phyloP scores from a whole-genome alignment of 2,113 vertebrate genomes.

The Dinomys branickii region DNA sequence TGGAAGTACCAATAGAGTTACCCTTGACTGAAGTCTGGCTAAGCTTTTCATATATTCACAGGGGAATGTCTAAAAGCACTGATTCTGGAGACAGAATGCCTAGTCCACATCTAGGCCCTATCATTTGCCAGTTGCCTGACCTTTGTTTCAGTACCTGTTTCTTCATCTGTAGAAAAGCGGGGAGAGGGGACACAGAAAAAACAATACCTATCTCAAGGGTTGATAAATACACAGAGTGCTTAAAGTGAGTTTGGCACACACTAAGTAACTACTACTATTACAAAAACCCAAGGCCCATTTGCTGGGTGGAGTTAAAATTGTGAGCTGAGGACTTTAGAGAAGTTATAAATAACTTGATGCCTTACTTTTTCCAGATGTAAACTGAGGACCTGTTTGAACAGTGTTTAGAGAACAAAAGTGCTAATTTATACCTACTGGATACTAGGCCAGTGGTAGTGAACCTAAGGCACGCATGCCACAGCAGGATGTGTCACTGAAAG shows the following conservation, averaged over 20 bases:
- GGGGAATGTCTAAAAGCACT: neutral
- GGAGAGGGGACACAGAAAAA: neutral
- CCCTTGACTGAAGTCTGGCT: neutral
- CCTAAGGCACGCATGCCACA: neutral
- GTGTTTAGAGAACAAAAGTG: neutral
- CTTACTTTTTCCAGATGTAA: constrained; percentile 33
- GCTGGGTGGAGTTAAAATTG: neutral
- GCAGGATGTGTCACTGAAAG: neutral
- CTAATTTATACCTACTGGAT: neutral
- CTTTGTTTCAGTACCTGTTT: neutral
- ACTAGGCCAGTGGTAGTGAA: neutral
- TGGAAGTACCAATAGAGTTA: neutral
- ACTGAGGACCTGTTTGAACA: neutral
- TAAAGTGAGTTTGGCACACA: neutral
- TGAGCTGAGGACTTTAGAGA: neutral
- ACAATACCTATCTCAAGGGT: neutral
- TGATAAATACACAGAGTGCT: neutral
- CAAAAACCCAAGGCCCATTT: constrained; percentile 9
- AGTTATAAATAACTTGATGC: constrained; percentile 18
- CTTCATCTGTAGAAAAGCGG: neutral
- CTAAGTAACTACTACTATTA: neutral
- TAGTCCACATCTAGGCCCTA: neutral
- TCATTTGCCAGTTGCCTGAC: neutral
- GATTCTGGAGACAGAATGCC: neutral
- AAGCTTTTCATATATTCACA: neutral